Evolutionary conservation across 2,113 vertebrate species (phyloP).

Genomic region (Tupaia chinensis): DNA sequence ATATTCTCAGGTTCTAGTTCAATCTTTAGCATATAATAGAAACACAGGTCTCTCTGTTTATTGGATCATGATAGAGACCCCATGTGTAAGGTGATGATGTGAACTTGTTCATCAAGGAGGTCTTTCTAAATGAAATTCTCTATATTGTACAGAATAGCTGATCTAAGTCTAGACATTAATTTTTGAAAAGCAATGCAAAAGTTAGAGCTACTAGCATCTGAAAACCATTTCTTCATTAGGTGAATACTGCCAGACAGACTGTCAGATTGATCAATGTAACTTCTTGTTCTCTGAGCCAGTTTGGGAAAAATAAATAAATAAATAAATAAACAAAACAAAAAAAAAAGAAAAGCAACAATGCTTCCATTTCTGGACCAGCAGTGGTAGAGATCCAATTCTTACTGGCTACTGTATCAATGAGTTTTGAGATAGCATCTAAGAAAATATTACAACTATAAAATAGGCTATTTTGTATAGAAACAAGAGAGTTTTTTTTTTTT

Average conservation of each 20-base stretch:
- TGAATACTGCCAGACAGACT: not conserved
- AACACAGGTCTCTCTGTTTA: not conserved
- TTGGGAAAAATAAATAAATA: not conserved
- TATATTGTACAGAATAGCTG: not conserved
- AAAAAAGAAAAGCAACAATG: not conserved
- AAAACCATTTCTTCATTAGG: conserved; percentile 38
- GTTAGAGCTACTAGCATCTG: not conserved
- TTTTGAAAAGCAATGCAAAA: conserved; percentile 50
- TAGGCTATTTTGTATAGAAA: not conserved
- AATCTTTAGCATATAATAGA: not conserved
- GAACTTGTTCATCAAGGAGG: not conserved
- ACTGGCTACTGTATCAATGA: not conserved
- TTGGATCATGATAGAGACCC: not conserved
- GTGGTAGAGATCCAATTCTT: not conserved
- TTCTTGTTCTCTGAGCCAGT: not conserved
- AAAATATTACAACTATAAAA: conserved; percentile 36
- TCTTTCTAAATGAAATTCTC: not conserved
- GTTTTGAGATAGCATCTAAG: conserved; percentile 15
- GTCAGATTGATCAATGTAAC: not conserved
- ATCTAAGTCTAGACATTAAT: not conserved
- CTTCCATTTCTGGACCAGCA: not conserved
- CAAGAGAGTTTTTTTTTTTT: not conserved
- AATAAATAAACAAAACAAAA: conserved; percentile 38
- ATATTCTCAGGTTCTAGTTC: not conserved
- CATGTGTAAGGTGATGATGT: accelerated